Conservation (phyloP, 2,113 vertebrate species). For the Ondatra zibethicus region DNA sequence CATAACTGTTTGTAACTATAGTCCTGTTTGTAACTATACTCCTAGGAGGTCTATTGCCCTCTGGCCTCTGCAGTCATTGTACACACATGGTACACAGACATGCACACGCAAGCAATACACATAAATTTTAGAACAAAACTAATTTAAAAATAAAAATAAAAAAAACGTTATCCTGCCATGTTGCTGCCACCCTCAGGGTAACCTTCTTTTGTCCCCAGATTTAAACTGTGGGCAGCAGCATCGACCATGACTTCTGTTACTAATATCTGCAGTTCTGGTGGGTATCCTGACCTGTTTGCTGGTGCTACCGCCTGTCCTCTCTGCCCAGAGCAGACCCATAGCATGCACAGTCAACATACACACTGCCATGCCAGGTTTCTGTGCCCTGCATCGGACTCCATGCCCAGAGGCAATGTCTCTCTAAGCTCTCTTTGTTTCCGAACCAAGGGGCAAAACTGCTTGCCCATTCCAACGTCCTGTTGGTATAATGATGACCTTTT, state of each 20-base stretch:
- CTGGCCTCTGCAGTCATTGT: neutral
- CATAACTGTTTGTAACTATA: neutral
- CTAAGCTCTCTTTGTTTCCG: neutral
- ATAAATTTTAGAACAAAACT: neutral
- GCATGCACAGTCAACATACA: fast-evolving
- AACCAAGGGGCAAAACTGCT: neutral
- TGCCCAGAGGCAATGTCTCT: neutral
- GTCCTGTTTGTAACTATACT: neutral
- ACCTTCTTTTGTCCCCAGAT: neutral
- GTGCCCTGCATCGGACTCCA: neutral
- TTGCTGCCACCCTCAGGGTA: neutral
- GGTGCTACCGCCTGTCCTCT: neutral
- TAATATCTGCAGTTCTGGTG: neutral
- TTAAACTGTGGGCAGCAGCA: neutral
- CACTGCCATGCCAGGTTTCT: too few species aligned
- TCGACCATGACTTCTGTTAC: neutral
- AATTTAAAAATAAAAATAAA: neutral
- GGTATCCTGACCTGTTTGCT: neutral
- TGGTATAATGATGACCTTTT: too few species aligned
- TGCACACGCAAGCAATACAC: neutral
- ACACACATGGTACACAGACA: neutral
- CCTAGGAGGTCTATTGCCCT: neutral
- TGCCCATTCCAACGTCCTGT: neutral
- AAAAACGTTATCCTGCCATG: neutral
- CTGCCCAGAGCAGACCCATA: neutral